Conservation (phyloP, 64 coral and sea anemone genomes). For the Dendronephthya gigantea region DNA sequence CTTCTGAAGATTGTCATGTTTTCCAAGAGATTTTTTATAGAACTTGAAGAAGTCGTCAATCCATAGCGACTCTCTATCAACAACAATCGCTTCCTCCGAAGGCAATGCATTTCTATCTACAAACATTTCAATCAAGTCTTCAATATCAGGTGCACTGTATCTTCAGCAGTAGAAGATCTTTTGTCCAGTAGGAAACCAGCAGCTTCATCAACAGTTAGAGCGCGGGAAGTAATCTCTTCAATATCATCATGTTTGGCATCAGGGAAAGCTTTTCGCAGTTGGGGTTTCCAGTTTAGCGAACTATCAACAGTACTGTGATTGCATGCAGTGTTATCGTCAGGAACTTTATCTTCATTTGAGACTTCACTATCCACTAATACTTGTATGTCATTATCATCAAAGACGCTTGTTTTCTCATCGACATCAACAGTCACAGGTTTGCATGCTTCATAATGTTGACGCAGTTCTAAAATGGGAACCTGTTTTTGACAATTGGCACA, state of each 20-base stretch:
- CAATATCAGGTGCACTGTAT: not conserved
- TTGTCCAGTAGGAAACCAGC: not conserved
- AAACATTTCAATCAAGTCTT: too few relatives aligned
- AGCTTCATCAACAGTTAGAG: conserved; percentile 1
- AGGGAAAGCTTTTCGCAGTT: not conserved
- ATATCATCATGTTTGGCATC: conserved; percentile 5
- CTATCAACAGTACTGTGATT: not conserved
- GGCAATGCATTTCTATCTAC: too few relatives aligned
- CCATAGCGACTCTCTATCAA: conserved; percentile 16
- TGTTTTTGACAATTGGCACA: conserved; percentile 7
- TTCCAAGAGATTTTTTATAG: conserved; percentile 5
- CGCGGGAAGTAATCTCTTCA: not conserved
- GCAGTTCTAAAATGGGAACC: not conserved
- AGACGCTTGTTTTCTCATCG: not conserved
- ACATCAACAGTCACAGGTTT: not conserved
- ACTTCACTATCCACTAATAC: not conserved
- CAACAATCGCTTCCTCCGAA: too few relatives aligned
- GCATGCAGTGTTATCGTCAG: not conserved
- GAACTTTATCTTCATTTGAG: not conserved
- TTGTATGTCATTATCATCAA: not conserved
- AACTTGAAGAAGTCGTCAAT: not conserved
- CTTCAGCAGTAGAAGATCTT: not conserved
- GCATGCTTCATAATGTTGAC: not conserved
- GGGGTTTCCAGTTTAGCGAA: not conserved
- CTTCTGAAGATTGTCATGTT: not conserved